Conservation (phyloP, 92 coral and sea anemone genomes). For the Galaxea fascicularis region DNA sequence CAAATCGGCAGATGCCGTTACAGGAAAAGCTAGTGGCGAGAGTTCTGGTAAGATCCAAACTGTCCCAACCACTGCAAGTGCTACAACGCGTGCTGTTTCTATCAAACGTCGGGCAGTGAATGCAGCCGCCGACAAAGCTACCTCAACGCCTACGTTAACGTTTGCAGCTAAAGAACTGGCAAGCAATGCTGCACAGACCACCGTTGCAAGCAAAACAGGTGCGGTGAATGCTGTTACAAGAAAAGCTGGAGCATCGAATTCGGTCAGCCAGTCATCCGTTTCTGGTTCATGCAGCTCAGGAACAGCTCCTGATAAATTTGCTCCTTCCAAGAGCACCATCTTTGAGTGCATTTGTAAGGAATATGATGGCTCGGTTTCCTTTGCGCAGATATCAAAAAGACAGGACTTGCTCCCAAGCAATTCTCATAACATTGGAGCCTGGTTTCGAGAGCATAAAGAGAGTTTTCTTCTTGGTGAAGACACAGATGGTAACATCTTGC, state of each 20-base stretch:
- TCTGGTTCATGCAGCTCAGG: no score
- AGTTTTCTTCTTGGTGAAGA: slow-evolving; percentile 44
- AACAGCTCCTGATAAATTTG: no score
- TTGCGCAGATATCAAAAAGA: slow-evolving; percentile 36
- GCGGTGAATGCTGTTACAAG: neutral
- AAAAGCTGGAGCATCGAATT: neutral
- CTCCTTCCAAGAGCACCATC: slow-evolving; percentile 37
- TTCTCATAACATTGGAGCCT: slow-evolving; percentile 34
- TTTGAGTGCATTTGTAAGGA: slow-evolving; percentile 57
- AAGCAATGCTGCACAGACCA: neutral
- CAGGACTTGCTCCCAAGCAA: slow-evolving; percentile 45
- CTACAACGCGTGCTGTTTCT: neutral
- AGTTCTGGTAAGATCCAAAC: neutral
- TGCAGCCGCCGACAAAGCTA: no score
- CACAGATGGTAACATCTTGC: slow-evolving; percentile 25
- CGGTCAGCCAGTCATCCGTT: neutral
- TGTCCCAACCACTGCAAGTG: neutral
- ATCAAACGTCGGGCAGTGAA: neutral
- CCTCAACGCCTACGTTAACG: no score
- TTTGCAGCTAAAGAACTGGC: no score
- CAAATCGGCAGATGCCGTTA: neutral
- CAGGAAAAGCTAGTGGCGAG: neutral
- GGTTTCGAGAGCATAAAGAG: slow-evolving; percentile 44
- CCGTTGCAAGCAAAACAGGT: neutral
- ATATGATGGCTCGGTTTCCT: slow-evolving; percentile 45